A percentile compares a stretch with the other conserved stretches of the same genome.
Evolutionary conservation across 2,113 vertebrate species (phyloP).

Genomic region (Amblyornis subalaris): DNA sequence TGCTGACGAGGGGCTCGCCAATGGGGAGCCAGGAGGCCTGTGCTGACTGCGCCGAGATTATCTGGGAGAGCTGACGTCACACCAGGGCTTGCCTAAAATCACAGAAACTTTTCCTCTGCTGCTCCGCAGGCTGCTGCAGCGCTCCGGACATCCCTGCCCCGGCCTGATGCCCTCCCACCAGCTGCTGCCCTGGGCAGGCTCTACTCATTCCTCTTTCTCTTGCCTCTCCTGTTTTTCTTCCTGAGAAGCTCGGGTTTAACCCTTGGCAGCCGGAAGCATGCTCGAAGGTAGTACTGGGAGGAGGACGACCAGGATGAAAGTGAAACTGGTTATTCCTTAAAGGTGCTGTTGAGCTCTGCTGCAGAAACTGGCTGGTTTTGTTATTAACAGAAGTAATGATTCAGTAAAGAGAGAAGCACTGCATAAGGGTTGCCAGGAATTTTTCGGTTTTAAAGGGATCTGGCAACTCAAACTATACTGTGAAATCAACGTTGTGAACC

Average conservation of each 20-base stretch:
- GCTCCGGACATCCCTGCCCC: not conserved
- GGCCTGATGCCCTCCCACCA: not conserved
- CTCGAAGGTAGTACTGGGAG: not conserved
- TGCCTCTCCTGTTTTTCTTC: not conserved
- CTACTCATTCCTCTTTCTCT: not conserved
- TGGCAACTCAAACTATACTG: not conserved
- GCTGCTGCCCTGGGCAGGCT: not conserved
- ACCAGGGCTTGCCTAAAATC: conserved; percentile 65
- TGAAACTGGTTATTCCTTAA: not conserved
- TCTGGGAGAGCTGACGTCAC: conserved; percentile 71
- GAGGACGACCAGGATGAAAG: not conserved
- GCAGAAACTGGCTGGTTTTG: not conserved
- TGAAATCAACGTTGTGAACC: not conserved
- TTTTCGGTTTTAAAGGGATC: not conserved
- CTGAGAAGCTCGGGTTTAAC: not conserved
- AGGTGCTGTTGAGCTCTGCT: not conserved
- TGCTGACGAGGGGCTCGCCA: conserved; percentile 88
- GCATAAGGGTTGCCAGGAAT: not conserved
- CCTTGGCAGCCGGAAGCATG: not conserved
- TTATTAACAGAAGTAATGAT: not conserved
- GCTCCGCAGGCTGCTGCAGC: not conserved
- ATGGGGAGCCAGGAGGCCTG: conserved; percentile 78
- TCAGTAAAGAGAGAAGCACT: not conserved
- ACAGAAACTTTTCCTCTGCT: conserved; percentile 52
- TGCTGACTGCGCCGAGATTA: conserved; percentile 75